A percentile compares a stretch with the other conserved stretches of the same genome.
Conservation (phyloP, 2,113 vertebrate genomes). For the Acanthochromis polyacanthus region DNA sequence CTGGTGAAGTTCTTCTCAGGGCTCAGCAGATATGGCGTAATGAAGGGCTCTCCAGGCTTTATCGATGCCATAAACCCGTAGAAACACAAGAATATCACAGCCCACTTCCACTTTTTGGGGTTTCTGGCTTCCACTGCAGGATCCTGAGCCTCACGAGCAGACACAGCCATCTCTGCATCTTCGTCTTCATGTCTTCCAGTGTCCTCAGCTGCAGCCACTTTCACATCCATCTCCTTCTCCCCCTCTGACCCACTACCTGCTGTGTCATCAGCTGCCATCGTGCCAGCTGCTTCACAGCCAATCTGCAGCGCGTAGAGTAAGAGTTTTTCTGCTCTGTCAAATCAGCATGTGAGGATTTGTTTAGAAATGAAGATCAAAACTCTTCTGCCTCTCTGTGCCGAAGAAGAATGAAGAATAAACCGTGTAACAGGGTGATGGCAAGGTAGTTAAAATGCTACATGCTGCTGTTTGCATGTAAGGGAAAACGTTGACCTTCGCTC, state of each 20-base stretch:
- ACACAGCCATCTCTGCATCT: slow-evolving; percentile 19
- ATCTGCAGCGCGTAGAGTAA: slow-evolving; percentile 13
- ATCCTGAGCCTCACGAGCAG: not conserved
- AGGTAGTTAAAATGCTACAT: slow-evolving; percentile 59
- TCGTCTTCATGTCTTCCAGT: not conserved
- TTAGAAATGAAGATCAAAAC: not conserved
- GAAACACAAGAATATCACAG: slow-evolving; percentile 88
- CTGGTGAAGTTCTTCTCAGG: slow-evolving; percentile 88
- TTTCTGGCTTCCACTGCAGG: slow-evolving; percentile 10
- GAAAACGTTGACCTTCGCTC: slow-evolving; percentile 73
- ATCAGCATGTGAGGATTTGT: slow-evolving; percentile 28
- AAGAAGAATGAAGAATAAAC: not conserved
- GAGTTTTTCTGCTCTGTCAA: slow-evolving; percentile 10
- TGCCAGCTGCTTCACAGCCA: slow-evolving; percentile 5
- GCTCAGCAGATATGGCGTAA: slow-evolving; percentile 89
- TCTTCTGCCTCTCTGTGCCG: slow-evolving; percentile 1
- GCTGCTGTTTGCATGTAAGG: slow-evolving; percentile 9
- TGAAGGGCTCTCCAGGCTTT: slow-evolving; percentile 91
- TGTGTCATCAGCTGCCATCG: slow-evolving; percentile 40
- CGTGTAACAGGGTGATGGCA: slow-evolving; percentile 6
- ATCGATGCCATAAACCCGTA: slow-evolving; percentile 91
- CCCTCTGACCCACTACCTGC: not conserved
- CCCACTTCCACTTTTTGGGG: slow-evolving; percentile 77
- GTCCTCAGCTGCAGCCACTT: slow-evolving; percentile 18
- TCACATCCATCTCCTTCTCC: slow-evolving; percentile 42